Base-by-base conservation (phyloP, 2,888 invertebrate genomes). In the Machimus rusticus region DNA sequence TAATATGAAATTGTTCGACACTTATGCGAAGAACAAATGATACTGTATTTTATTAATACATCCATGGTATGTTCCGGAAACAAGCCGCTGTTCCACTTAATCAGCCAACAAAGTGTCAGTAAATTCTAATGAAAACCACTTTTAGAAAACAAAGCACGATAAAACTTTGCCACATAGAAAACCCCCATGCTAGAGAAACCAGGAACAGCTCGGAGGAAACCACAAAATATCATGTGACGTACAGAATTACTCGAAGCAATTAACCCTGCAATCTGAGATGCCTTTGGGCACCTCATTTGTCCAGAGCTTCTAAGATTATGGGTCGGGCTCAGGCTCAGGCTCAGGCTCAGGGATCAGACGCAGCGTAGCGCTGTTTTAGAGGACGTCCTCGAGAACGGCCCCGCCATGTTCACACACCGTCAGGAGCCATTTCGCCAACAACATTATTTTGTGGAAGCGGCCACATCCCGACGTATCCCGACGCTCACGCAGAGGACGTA, bases 181-280 rank as follows among this genome's bases (percentile, higher is more conserved):
- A 85, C 85, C 85, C 85, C 51, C 46, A 31, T 85, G 28, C 16
- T 28, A 84, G 74, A 34, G 57, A 85, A 66, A 43, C 39, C 74
- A 43, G 51, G 43, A 43, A 74, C 74, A 85, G 43, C 74, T 46
- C 85, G 74, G 12, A 74, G 74, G 34, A 74, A 74, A 9, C 85
- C 85, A 74, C 85, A 85, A 85, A 85, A 85, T 85, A 85, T 74
- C 85, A 74, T 74, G 74, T 74, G 85, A 85, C 85, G 74, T 23
- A 55, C 74, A 46, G 43, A 85, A 85, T 85, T 85, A 74, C 85
- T 74, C 39, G 74, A 74, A 85, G 74, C 85, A 85, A 85, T 85
- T 85, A 85, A 85, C 85, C 85, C 85, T 85, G 85, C 74, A 85
- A 85, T 85, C 85, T 85, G 85, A 85, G 85, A 85, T 85, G 85